Percentiles rank a stretch among this genome's conserved stretches.
phyloP scores from a whole-genome alignment of 2,888 invertebrate genomes.

The Papilio elwesi region DNA sequence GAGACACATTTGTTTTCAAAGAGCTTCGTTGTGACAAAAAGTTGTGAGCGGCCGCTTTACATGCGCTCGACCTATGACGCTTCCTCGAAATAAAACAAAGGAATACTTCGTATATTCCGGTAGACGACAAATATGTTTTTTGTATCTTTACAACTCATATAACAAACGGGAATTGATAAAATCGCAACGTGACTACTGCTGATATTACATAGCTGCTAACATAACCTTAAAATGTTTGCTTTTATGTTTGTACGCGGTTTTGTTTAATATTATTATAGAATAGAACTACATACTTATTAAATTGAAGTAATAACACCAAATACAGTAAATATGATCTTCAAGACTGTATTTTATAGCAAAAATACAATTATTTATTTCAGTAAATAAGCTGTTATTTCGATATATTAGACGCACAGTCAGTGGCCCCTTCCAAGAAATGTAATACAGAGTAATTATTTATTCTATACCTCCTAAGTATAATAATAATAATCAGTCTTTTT shows the following conservation, averaged over 20 bases:
- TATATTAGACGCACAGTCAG: slow-evolving; percentile 1
- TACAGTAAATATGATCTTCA: background rate
- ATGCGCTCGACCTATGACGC: slow-evolving; percentile 62
- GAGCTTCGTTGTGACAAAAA: slow-evolving; percentile 48
- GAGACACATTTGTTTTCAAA: slow-evolving; percentile 49
- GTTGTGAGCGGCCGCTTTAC: slow-evolving; percentile 57
- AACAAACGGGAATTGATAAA: slow-evolving; percentile 42
- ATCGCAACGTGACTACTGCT: slow-evolving; percentile 35
- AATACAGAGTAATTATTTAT: slow-evolving; percentile 1
- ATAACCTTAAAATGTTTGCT: slow-evolving; percentile 9
- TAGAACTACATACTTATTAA: background rate
- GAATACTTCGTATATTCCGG: slow-evolving; percentile 44
- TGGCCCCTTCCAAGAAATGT: background rate
- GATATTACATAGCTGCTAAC: slow-evolving; percentile 2
- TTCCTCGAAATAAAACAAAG: slow-evolving; percentile 73
- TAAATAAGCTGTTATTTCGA: background rate
- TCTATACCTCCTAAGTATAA: background rate
- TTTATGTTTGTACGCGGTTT: slow-evolving; percentile 22
- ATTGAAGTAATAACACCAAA: too few species aligned
- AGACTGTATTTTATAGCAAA: background rate
- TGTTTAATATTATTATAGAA: background rate
- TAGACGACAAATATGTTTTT: slow-evolving; percentile 41
- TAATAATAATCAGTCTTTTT: too few species aligned
- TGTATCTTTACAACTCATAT: slow-evolving; percentile 33
- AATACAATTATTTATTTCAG: background rate